A percentile compares a stretch with the other conserved stretches of the same genome.
phyloP scores from a whole-genome alignment of 2,797 vertebrate species.

The Babyrousa celebensis region DNA sequence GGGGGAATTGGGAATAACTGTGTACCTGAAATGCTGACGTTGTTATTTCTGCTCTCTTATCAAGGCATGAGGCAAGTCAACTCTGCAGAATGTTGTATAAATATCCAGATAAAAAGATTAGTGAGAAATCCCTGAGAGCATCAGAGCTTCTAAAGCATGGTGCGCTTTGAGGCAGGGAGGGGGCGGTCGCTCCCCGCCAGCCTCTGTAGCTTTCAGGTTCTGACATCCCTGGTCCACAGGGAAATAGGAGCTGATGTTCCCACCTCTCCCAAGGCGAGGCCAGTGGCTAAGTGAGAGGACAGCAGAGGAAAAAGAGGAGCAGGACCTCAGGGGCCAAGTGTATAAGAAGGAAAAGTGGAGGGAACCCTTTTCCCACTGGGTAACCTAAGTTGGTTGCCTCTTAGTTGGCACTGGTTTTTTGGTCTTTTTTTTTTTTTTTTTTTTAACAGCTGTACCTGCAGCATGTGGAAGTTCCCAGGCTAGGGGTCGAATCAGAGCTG shows the following conservation, averaged over 20 bases:
- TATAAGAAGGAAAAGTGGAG: not conserved
- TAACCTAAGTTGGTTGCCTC: not conserved
- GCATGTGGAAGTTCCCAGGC: too few relatives aligned
- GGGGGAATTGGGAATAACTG: not conserved
- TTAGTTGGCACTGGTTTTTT: not conserved
- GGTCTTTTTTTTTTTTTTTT: too few relatives aligned
- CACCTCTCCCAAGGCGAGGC: not conserved
- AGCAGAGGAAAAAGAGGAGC: not conserved
- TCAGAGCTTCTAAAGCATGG: not conserved
- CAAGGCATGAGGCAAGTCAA: constrained; percentile 25
- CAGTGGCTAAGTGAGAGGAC: not conserved
- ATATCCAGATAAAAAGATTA: constrained; percentile 81
- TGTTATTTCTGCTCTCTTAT: constrained; percentile 68
- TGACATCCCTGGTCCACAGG: not conserved
- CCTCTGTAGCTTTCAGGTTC: not conserved
- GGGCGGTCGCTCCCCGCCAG: rapidly evolving
- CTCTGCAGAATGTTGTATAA: constrained; percentile 71
- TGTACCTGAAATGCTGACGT: constrained; percentile 72
- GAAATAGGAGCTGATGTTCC: not conserved
- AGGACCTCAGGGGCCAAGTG: not conserved
- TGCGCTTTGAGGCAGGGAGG: not conserved
- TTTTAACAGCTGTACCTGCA: too few relatives aligned
- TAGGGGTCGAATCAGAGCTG: too few relatives aligned
- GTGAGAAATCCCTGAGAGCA: not conserved
- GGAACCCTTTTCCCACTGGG: not conserved